Percentiles rank a stretch among this genome's conserved stretches.
Evolutionary conservation across 2,888 invertebrate genomes (phyloP).

Genomic region (Drosophila ezoana): DNA sequence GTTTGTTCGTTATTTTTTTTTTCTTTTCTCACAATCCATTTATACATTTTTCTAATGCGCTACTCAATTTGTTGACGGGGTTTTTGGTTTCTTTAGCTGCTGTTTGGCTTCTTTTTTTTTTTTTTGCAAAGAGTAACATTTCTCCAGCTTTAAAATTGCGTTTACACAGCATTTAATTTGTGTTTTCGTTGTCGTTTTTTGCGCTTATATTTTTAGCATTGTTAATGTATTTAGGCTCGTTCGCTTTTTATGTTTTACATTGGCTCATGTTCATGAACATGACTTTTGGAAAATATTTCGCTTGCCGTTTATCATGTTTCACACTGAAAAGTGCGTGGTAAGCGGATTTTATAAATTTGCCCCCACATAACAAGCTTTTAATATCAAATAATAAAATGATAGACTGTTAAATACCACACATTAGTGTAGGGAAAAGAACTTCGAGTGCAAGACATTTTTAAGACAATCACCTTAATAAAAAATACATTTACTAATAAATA

Average conservation of each 20-base stretch:
- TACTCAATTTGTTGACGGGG: conserved; percentile 18
- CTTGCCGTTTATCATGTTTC: conserved; percentile 31
- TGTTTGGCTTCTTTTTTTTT: neutral
- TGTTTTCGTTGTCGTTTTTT: conserved; percentile 11
- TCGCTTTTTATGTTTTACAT: conserved; percentile 40
- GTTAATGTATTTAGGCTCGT: conserved; percentile 26
- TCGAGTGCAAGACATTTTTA: neutral
- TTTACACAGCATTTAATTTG: conserved; percentile 11
- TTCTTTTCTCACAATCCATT: conserved; percentile 26
- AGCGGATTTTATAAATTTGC: conserved; percentile 25
- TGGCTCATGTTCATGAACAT: conserved; percentile 62
- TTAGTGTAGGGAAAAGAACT: neutral
- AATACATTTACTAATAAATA: neutral
- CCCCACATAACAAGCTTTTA: conserved; percentile 17
- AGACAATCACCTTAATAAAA: too few relatives aligned
- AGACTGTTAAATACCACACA: conserved; percentile 6
- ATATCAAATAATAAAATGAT: conserved; percentile 1
- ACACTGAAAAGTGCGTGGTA: conserved; percentile 39
- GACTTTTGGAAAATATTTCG: conserved; percentile 53
- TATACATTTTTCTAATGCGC: conserved; percentile 43
- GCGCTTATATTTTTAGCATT: conserved; percentile 19
- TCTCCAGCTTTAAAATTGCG: conserved; percentile 7
- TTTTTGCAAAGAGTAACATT: conserved; percentile 34
- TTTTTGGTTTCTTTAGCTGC: conserved; percentile 17
- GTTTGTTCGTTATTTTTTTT: conserved; percentile 26